Evolutionary conservation across 2,113 vertebrate species (phyloP).

Genomic region (Spea multiplicata): DNA sequence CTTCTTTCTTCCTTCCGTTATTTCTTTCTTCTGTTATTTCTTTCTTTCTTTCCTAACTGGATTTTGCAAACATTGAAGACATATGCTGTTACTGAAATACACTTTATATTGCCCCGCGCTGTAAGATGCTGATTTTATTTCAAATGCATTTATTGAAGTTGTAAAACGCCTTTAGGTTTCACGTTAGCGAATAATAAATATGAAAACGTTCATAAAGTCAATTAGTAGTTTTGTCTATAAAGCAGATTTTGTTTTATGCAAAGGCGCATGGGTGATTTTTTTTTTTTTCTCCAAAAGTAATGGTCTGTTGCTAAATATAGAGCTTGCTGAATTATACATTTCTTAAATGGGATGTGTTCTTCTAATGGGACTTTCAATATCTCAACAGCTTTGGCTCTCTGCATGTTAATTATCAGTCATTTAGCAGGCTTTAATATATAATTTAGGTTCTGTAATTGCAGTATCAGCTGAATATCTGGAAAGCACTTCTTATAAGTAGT

Average conservation of each 20-base stretch:
- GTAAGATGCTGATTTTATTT: conserved; percentile 23
- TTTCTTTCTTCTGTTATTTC: too few species aligned
- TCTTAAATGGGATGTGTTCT: conserved; percentile 23
- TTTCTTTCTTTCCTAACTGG: background rate
- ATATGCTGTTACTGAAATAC: background rate
- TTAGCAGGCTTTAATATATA: conserved; percentile 24
- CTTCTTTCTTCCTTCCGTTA: too few species aligned
- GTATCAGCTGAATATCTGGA: conserved; percentile 29
- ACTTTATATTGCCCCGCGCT: conserved; percentile 14
- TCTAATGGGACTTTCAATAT: conserved; percentile 21
- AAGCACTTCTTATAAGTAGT: background rate
- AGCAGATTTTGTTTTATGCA: conserved; percentile 43
- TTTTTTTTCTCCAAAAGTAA: conserved; percentile 28
- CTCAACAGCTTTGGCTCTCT: conserved; percentile 22
- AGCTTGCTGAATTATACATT: conserved; percentile 42
- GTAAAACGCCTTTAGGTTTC: conserved; percentile 27
- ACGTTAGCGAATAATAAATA: conserved; percentile 40
- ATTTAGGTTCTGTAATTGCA: conserved; percentile 23
- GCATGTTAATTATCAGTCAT: conserved; percentile 45
- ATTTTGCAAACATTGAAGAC: conserved; percentile 32
- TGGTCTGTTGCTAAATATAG: conserved; percentile 39
- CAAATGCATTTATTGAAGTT: conserved; percentile 33
- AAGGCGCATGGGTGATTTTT: conserved; percentile 1
- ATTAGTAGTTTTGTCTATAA: conserved; percentile 37
- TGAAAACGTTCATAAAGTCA: conserved; percentile 23